Evolutionary conservation across 2,797 vertebrate genomes (phyloP), one percentile per base, ranked within the genome.

Genomic region (Danio tinwini): DNA sequence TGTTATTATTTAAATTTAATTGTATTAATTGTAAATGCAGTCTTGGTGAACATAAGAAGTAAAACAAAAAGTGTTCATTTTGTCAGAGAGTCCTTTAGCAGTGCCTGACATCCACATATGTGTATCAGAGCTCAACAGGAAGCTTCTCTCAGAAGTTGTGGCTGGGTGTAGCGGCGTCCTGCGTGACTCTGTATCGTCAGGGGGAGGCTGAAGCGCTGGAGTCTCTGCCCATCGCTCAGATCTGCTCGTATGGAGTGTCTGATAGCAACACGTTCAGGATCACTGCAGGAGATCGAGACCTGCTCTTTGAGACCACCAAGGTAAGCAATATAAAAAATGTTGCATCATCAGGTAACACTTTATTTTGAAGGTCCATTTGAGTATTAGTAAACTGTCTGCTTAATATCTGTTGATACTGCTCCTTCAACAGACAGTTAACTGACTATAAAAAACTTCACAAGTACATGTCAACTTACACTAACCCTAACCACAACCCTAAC

Each of bases 251-350:
- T 0, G 95, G 95, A 0, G 91, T 95, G 39, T 96, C 93, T 0
- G 95, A 96, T 82, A 94, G 94, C 88, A 93, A 95, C 92, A 97
- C 94, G 65, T 96, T 98, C 91, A 96, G 93, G 81, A 90, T 98
- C 88, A 95, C 94, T 0, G 92, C 96, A 37, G 96, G 94, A 19
- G 97, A 96, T 80, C 92, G 92, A 65, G 96, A 97, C 80, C 91
- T 98, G 83, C 92, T 97, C 74, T 95, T 98, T 17, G 94, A 97
- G 92, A 98, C 96, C 79, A 93, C 93, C 83, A 95, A 97, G 96
- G 97, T 97, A 92, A 47, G 14, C 68, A n/a, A 5, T 39, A 62
- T n/a, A 5, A 1, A 29, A 29, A 5, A 1, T 4, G 0, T 16
- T 40, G 37, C 8, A 61, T 61, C 29, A 39, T 14, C 13, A n/a